Evolutionary conservation across 1,140 invertebrate species (phyloP).

Genomic region (Oryctes rhinoceros): DNA sequence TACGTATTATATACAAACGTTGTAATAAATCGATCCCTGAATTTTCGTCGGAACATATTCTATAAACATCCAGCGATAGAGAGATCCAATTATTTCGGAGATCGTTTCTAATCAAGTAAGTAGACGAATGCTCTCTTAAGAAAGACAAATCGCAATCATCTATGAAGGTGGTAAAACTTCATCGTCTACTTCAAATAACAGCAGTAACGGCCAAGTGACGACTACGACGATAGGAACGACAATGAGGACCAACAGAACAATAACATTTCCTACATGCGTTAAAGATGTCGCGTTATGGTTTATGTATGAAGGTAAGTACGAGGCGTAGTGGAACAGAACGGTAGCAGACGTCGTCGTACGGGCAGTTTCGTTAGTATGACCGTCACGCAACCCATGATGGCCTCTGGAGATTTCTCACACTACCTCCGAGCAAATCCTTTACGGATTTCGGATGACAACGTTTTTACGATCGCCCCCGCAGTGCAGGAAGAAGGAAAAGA

Average conservation of each 20-base stretch:
- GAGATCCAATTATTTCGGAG: no score
- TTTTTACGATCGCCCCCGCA: constrained; percentile 55
- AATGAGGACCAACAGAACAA: constrained; percentile 22
- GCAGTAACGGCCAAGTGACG: background rate
- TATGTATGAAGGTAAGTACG: constrained; percentile 36
- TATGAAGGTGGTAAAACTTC: constrained; percentile 13
- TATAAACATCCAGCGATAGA: no score
- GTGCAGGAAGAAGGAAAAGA: background rate
- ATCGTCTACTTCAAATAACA: background rate
- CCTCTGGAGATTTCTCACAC: constrained; percentile 47
- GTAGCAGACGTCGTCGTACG: constrained; percentile 36
- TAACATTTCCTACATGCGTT: constrained; percentile 38
- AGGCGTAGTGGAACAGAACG: background rate
- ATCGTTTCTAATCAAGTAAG: no score
- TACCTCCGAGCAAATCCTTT: constrained; percentile 52
- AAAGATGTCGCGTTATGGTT: constrained; percentile 36
- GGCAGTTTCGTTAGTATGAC: constrained; percentile 47
- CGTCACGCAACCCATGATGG: constrained; percentile 52
- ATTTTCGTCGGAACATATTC: no score
- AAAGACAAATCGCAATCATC: background rate
- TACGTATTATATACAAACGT: no score
- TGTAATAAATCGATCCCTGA: no score
- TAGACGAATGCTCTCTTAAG: background rate
- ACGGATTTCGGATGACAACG: constrained; percentile 57
- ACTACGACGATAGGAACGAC: constrained; percentile 23